Conservation (phyloP, 2,888 invertebrate genomes). For the Plutella xylostella region DNA sequence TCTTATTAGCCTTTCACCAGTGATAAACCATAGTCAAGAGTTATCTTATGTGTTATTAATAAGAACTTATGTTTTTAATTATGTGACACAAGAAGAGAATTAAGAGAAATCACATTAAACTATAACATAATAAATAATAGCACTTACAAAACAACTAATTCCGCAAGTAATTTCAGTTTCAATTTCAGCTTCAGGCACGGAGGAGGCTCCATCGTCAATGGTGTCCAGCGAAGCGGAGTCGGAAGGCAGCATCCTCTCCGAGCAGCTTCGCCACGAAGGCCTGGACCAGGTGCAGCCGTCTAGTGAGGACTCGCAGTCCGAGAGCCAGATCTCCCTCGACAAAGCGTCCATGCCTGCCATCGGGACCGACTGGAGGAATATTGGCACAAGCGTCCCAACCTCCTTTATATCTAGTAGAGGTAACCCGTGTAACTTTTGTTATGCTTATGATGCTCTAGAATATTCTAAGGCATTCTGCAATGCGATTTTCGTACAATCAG, state of each 20-base stretch:
- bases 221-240: slow-evolving; percentile 61
- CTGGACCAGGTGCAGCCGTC: slow-evolving; percentile 22
- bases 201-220: slow-evolving; percentile 61
- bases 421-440: too few relatives aligned
- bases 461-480: background rate
- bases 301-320: slow-evolving; percentile 24
- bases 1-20: too few relatives aligned
- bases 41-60: too few relatives aligned
- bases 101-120: too few relatives aligned
- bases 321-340: slow-evolving; percentile 22
- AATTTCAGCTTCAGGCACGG: slow-evolving; percentile 29
- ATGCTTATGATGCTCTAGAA: background rate
- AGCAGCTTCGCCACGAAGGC: slow-evolving; percentile 34
- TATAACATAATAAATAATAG: too few relatives aligned
- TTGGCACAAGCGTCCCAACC: slow-evolving; percentile 30
- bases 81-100: too few relatives aligned
- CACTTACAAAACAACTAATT: too few relatives aligned
- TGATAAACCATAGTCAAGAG: too few relatives aligned
- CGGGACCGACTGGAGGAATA: slow-evolving; percentile 35
- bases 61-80: background rate
- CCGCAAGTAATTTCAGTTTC: too few relatives aligned
- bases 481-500: too few relatives aligned
- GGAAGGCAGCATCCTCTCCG: slow-evolving; percentile 48
- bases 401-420: slow-evolving; percentile 49
- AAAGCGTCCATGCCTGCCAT: slow-evolving; percentile 27